Evolutionary conservation across 1,140 invertebrate genomes (phyloP), one percentile per base, ranked within the genome.

Genomic region (Octopus bimaculoides): DNA sequence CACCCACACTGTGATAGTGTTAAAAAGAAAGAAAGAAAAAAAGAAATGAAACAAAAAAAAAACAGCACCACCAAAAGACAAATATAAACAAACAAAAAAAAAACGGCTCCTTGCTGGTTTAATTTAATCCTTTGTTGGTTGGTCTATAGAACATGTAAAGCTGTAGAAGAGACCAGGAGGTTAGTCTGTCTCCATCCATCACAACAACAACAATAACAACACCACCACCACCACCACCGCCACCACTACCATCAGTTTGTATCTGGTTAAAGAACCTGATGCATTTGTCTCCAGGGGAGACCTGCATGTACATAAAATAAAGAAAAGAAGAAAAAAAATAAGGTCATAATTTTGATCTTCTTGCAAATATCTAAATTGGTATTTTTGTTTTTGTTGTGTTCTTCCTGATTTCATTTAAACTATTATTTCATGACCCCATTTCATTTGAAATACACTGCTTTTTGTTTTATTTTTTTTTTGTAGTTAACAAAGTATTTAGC

Each of bases 111-210:
- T 69, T 6, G 66, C 66, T 69, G 66, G 66, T 14, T n/a, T 69
- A 69, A n/a, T 69, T 69, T 20, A 69, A n/a, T 14, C 26, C 17
- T 69, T 20, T 69, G 14, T 69, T 69, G 66, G 14, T 69, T 20
- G 26, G 66, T 69, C 66, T 69, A 69, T 5, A 14, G 4, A 69
- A 14, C 17, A n/a, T 8, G 17, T n/a, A 14, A n/a, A 20, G 66
- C 17, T 69, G 17, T 14, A 20, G 26, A 20, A 69, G 26, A 69
- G 66, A 20, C 26, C 66, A 69, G 66, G 66, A 12, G 66, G 66
- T 69, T 20, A 69, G 66, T 69, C 66, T 69, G 66, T 69, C 66
- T 69, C 66, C 66, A 69, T 69, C 66, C 66, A 69, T 69, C 66
- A 69, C 26, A n/a, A 14, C 66, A 69, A n/a, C 66, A 41, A 41